Percentiles rank a stretch among this genome's conserved stretches.
Evolutionary conservation across 2,113 vertebrate species (phyloP).

Genomic region (Proterorhinus semilunaris): DNA sequence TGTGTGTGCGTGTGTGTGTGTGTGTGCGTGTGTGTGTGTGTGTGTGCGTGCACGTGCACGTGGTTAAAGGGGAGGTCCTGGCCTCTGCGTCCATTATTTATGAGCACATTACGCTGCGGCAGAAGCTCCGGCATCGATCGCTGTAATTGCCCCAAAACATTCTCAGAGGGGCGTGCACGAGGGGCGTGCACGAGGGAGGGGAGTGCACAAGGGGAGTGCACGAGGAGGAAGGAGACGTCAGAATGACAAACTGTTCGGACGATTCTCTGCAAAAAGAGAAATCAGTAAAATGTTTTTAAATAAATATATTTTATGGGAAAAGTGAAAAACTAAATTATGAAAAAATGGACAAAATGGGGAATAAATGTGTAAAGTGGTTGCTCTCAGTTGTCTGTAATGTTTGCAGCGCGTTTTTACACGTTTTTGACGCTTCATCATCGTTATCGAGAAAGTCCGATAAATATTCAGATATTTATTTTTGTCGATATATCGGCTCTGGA

Average conservation of each 20-base stretch:
- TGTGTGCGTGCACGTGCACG: background rate
- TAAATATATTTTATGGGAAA: too few relatives aligned
- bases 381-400: too few relatives aligned
- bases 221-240: background rate
- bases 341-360: too few relatives aligned
- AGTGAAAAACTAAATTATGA: too few relatives aligned
- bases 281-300: too few relatives aligned
- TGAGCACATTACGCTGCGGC: slow-evolving; percentile 1
- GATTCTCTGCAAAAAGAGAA: too few relatives aligned
- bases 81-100: background rate
- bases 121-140: background rate
- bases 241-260: background rate
- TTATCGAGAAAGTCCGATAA: too few relatives aligned
- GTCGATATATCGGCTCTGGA: too few relatives aligned
- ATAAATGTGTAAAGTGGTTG: too few relatives aligned
- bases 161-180: background rate
- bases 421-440: too few relatives aligned
- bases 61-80: background rate
- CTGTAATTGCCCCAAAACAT: slow-evolving; percentile 6
- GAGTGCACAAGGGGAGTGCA: background rate
- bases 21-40: background rate
- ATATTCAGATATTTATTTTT: too few relatives aligned
- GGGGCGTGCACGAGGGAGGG: background rate
- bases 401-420: too few relatives aligned
- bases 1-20: background rate